phyloP scores from a whole-genome alignment of 2,797 vertebrate species.

The Tarsius wallacei region DNA sequence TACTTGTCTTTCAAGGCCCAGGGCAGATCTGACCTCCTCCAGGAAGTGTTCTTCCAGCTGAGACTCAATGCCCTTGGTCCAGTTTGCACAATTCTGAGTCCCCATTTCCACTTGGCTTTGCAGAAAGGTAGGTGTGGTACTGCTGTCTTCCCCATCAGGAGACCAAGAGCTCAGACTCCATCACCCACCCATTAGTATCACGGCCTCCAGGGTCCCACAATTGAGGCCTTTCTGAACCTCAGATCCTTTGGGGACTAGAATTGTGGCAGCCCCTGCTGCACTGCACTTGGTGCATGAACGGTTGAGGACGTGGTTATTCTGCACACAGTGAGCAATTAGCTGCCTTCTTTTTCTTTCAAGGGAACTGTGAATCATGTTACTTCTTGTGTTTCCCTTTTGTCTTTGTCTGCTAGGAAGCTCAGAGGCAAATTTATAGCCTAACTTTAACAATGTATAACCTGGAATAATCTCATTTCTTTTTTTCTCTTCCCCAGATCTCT shows the following conservation, averaged over 20 bases:
- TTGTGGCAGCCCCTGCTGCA: background rate
- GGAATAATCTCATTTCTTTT: conserved; percentile 42
- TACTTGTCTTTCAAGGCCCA: background rate
- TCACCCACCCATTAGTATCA: background rate
- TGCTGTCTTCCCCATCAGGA: background rate
- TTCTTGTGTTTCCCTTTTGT: background rate
- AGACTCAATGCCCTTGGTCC: background rate
- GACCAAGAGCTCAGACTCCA: background rate
- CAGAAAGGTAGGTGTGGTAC: background rate
- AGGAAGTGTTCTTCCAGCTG: background rate
- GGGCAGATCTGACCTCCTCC: background rate
- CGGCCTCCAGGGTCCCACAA: background rate
- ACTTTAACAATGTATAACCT: conserved; percentile 31
- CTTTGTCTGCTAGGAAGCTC: conserved; percentile 36
- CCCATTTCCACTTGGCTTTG: background rate
- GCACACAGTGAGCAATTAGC: background rate
- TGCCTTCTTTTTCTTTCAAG: conserved; percentile 27
- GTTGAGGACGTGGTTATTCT: background rate
- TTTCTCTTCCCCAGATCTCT: conserved; percentile 13
- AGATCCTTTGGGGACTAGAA: background rate
- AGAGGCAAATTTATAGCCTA: conserved; percentile 13
- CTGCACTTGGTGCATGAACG: no score
- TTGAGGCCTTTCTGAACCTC: background rate
- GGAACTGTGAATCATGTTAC: background rate
- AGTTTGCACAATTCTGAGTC: background rate